These are phyloP conservation scores for Chlorops oryzae DNA, from an alignment of 1,140 invertebrate genomes.

Conservation along the genomic window DNA sequence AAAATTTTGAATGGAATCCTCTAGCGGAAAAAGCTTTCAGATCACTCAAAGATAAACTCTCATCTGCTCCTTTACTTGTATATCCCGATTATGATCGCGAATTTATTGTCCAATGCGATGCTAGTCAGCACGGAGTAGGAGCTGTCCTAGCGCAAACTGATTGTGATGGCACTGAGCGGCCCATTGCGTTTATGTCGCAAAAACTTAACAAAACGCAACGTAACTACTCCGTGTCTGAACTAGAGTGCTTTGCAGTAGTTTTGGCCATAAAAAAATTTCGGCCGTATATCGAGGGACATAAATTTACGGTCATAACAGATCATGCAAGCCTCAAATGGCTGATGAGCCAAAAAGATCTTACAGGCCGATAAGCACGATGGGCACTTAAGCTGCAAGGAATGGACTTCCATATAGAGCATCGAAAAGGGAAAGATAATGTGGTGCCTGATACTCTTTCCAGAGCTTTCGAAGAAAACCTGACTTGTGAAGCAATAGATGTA, in stretches of 20 bases:
- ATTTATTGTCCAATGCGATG: too few species aligned
- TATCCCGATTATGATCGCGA: too few species aligned
- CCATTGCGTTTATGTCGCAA: slow-evolving; percentile 37
- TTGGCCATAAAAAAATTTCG: slow-evolving; percentile 43
- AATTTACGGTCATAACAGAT: slow-evolving; percentile 43
- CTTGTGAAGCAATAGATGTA: too few species aligned
- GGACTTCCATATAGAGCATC: slow-evolving; percentile 36
- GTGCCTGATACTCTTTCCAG: slow-evolving; percentile 19
- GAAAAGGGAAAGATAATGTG: slow-evolving; percentile 28
- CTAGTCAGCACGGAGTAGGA: slow-evolving; percentile 32
- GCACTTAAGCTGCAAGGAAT: slow-evolving; percentile 26
- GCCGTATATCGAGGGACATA: slow-evolving; percentile 41
- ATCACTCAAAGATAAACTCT: slow-evolving; percentile 18
- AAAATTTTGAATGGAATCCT: background rate
- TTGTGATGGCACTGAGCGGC: slow-evolving; percentile 19
- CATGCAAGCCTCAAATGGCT: slow-evolving; percentile 26
- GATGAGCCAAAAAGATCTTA: slow-evolving; percentile 40
- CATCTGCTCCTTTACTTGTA: slow-evolving; percentile 8
- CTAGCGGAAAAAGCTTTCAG: slow-evolving; percentile 34
- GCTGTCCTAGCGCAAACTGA: slow-evolving; percentile 35
- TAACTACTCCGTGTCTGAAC: too few species aligned
- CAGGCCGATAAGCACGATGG: slow-evolving; percentile 29
- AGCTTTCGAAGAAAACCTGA: too few species aligned
- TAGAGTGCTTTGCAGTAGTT: slow-evolving; percentile 48
- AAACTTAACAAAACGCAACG: too few species aligned